These are phyloP conservation scores for Aquatica leii DNA, from an alignment of 2,888 invertebrate genomes.

Conservation along the genomic window DNA sequence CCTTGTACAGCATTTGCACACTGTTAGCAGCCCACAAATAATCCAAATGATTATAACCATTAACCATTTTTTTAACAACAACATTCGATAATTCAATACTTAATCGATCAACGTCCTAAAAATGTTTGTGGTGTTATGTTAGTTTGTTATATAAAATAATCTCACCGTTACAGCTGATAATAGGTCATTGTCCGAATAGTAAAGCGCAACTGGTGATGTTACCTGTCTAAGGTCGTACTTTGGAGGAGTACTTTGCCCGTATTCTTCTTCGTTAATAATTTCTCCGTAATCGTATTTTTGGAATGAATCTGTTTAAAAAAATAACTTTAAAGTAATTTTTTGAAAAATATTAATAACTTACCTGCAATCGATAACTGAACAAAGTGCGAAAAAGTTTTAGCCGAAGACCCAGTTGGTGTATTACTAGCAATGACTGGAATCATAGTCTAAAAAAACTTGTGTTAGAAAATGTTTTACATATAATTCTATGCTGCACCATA, in stretches of 20 bases:
- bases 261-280: conserved; percentile 36
- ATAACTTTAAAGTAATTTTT: not conserved
- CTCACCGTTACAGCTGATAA: conserved; percentile 58
- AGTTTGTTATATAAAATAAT: not conserved
- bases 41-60: conserved; percentile 23
- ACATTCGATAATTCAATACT: conserved; percentile 42
- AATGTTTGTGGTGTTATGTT: not conserved
- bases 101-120: not conserved
- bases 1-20: conserved; percentile 4
- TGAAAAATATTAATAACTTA: conserved; percentile 36
- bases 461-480: not conserved
- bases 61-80: conserved; percentile 12
- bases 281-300: conserved; percentile 42
- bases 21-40: conserved; percentile 15
- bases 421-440: conserved; percentile 21
- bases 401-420: conserved; percentile 57
- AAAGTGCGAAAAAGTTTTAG: conserved; percentile 63
- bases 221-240: conserved; percentile 62
- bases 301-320: not conserved
- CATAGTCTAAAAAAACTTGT: conserved; percentile 17
- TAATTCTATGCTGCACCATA: not conserved
- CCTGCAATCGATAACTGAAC: conserved; percentile 62
- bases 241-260: conserved; percentile 35
- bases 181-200: conserved; percentile 65
- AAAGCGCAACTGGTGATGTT: conserved; percentile 62